Base-by-base conservation (phyloP, 2,797 vertebrate species). In the Lutjanus campechanus region DNA sequence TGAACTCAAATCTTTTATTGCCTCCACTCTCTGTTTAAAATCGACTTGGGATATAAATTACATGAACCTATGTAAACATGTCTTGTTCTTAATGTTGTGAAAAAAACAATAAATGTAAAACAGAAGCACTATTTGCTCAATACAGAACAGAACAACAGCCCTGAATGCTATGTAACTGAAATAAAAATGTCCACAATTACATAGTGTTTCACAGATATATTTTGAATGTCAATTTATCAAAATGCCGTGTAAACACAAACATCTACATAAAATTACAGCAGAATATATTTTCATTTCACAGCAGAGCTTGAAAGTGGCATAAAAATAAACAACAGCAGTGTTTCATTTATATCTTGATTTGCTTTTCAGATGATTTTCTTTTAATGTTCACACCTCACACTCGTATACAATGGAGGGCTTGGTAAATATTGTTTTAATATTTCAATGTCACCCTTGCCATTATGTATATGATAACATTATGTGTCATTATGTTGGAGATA, bases 171-270 rank as follows among this genome's bases (percentile, higher is more conserved):
- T 5, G n/a, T 61, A 67, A 85, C 77, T 56, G 49, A 81, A 89
- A 82, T 82, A 82, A 56, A 82, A 59, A 71, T 78, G 60, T 81
- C 71, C 55, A 74, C 70, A 56, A 54, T 71, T 79, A 85, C 65
- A 69, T 7, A 81, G 73, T 78, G 73, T 46, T 85, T 88, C 58
- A 72, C 66, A 84, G 65, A 88, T 73, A 56, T 54, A 11, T 77
- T 84, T 65, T 82, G 76, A 89, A 88, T 72, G 78, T 77, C 69
- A 78, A 87, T 84, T 82, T 11, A 47, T 92, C 89, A 89, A 79
- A 46, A 51, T 22, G 60, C 16, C 5, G 8, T 41, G 25, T 77
- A 63, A 58, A 85, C 68, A 74, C 60, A 80, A 25, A 19, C 16
- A 80, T 80, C 62, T 65, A 65, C 55, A 85, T 75, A 65, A 73